Evolutionary conservation across 53 echinoderm and acorn worm genomes (phyloP), one percentile per base, ranked within the genome.

Genomic region (Hippasteria phrygiana): DNA sequence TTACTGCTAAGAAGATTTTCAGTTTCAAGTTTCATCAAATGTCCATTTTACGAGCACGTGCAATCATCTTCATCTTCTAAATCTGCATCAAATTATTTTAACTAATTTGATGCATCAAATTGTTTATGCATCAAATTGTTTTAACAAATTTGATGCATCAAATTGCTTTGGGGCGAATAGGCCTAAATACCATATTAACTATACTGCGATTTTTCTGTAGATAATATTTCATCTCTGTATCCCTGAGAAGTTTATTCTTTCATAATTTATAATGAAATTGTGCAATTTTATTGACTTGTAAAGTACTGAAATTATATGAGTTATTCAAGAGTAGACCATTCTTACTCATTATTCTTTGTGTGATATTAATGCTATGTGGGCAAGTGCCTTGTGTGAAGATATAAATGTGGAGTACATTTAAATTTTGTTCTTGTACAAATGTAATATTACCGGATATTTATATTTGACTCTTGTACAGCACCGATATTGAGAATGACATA

Each of bases 361-460:
- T 70, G 50, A 85, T 83, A 83, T 65, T 46, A 5, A 83, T 67
- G 48, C 40, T 28, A 45, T 55, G 34, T 56, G 36, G 85, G 85
- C 85, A 85, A 85, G 85, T 85, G 85, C 85, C 85, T 85, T 85
- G 64, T 64, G 69, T 70, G 41, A 69, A 43, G 71, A 71, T 46
- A 31, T 22, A 16, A 51, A 16, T 51, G 40, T 63, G 63, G 48
- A 70, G 51, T 79, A 38, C 29, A 55, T 47, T 85, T 46, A 34
- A 83, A 50, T 6, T 69, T 69, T 66, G 17, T 37, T 45, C 85
- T 31, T 85, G 85, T 71, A 71, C 53, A 71, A 83, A 85, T 81
- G 81, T 81, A 81, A 81, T 80, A 85, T n/a, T n/a, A n/a, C 29
- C 17, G 51, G 51, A 85, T 70, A 67, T 85, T 85, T 85, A 85